Percentiles rank a stretch among this genome's conserved stretches.
Evolutionary conservation across 2,113 vertebrate genomes (phyloP).

Genomic region (Ursus arctos): DNA sequence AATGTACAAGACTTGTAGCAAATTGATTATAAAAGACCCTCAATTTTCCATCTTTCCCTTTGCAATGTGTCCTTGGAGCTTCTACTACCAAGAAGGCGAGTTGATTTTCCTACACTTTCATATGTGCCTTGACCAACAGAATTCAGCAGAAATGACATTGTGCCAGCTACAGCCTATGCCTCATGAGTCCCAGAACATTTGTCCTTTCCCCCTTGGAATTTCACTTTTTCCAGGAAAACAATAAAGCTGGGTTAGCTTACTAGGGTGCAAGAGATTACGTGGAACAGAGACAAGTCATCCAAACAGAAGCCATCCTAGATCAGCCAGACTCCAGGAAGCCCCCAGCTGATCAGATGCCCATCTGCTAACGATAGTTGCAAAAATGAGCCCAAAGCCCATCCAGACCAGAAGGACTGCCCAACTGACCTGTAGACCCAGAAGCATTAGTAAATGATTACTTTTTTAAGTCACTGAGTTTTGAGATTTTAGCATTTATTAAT

Average conservation of each 20-base stretch:
- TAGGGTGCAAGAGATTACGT: neutral
- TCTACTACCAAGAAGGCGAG: neutral
- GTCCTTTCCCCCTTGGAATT: neutral
- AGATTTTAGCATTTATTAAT: conserved; percentile 16
- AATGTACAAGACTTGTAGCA: neutral
- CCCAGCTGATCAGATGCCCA: neutral
- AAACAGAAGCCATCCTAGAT: neutral
- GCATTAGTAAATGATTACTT: neutral
- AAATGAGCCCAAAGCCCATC: neutral
- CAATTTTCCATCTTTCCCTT: neutral
- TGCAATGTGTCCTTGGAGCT: neutral
- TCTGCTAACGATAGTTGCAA: neutral
- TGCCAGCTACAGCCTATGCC: neutral
- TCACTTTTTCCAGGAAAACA: neutral
- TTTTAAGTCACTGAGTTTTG: neutral
- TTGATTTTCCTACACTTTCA: neutral
- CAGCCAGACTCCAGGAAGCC: neutral
- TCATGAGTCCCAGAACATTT: neutral
- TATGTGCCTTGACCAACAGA: neutral
- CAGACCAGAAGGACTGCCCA: neutral
- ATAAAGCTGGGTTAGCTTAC: neutral
- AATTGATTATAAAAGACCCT: neutral
- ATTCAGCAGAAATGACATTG: neutral
- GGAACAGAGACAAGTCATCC: neutral
- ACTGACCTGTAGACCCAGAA: neutral